Percentiles rank a stretch among this genome's conserved stretches.
Evolutionary conservation across 1,140 invertebrate genomes (phyloP).

Genomic region (Spodoptera frugiperda): DNA sequence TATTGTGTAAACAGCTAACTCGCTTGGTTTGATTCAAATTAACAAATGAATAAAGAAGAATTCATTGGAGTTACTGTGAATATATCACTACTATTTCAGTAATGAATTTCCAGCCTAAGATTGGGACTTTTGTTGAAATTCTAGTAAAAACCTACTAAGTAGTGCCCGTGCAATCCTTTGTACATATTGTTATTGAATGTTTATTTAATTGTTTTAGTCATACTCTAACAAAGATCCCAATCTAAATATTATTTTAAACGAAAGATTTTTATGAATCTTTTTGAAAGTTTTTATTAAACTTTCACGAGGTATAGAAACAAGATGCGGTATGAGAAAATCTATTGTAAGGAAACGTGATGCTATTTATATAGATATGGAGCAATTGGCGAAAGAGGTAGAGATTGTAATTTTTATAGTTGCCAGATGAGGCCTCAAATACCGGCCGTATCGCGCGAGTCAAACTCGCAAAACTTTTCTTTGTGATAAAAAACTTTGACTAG

Average conservation of each 20-base stretch:
- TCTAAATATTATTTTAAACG: conserved; percentile 20
- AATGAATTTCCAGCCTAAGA: conserved; percentile 28
- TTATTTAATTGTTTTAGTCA: conserved; percentile 11
- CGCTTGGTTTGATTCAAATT: too few relatives aligned
- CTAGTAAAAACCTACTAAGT: background rate
- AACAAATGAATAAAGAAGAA: too few relatives aligned
- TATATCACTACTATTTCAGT: background rate
- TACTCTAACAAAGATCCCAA: conserved; percentile 21
- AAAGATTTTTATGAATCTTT: conserved; percentile 36
- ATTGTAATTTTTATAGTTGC: conserved; percentile 38
- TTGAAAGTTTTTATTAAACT: conserved; percentile 40
- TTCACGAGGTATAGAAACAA: conserved; percentile 32
- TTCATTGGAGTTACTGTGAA: too few relatives aligned
- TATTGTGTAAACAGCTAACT: too few relatives aligned
- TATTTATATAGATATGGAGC: conserved; percentile 23
- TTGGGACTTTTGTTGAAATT: conserved; percentile 29
- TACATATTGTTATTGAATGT: conserved; percentile 25
- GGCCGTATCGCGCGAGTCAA: conserved; percentile 57
- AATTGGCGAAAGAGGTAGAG: conserved; percentile 33
- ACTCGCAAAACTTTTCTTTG: conserved; percentile 72
- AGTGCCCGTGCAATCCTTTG: conserved; percentile 19
- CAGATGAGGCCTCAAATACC: conserved; percentile 37
- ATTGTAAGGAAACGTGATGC: conserved; percentile 42
- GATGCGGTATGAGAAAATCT: conserved; percentile 32
- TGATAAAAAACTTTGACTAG: conserved; percentile 69